Base-by-base conservation (phyloP, 2,797 vertebrate genomes). In the Eulemur albifrons region DNA sequence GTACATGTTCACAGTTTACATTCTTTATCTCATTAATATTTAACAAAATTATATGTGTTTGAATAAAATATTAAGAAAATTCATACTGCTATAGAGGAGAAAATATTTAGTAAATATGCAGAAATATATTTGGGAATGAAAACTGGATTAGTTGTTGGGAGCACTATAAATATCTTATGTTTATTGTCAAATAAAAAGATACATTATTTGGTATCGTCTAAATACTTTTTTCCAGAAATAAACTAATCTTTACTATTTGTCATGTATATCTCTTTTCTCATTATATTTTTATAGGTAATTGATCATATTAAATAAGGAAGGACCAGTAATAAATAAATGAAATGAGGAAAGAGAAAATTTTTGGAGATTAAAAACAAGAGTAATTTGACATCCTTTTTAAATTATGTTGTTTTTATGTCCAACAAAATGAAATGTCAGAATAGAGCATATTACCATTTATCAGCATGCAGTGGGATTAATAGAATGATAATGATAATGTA, bases 261-360 rank as follows among this genome's bases (percentile, higher is more conserved):
- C 48, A 45, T 88, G 4, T 17, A 67, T 4, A n/a, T 0, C 0
- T 61, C 3, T 48, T 48, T 32, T 45, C 67, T 93, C 0, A 1
- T 92, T 69, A 89, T 3, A 25, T 94, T 40, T 20, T 95, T 86
- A 63, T 32, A 89, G 20, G 13, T 3, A 90, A 25, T 32, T 61
- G 35, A 76, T 94, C 50, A 61, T 38, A 11, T 50, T 50, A 85
- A 84, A 96, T 86, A 35, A 3, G 0, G 38, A 91, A 35, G 67
- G 15, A 61, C 12, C 30, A 92, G 40, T 54, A 67, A 79, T 20
- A 67, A 9, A 87, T 59, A 77, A 86, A 69, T 70, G 40, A 93
- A 95, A 50, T 83, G 38, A 80, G 7, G 23, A 3, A 76, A 1
- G 7, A 63, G 81, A n/a, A 23, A n/a, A 85, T 7, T 43, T 45